A percentile compares a stretch with the other conserved stretches of the same genome.
These are phyloP conservation scores for Semaprochilodus insignis DNA, from an alignment of 2,797 vertebrate species.

Conservation along the genomic window DNA sequence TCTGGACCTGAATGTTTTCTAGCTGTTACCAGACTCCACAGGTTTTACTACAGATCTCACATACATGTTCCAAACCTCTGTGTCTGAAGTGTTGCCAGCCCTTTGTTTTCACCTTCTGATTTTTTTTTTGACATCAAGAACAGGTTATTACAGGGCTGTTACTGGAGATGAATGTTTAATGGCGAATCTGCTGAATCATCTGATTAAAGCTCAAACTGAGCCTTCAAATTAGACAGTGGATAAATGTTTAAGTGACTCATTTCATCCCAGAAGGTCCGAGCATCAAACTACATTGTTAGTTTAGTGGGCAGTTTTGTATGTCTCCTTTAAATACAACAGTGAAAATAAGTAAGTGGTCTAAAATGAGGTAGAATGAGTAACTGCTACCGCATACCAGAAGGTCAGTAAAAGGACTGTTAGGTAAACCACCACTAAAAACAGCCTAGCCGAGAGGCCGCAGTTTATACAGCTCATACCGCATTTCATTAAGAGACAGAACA, in stretches of 20 bases:
- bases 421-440: constrained; percentile 27
- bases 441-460: neutral
- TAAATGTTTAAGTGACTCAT: constrained; percentile 7
- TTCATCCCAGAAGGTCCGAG: neutral
- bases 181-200: constrained; percentile 1
- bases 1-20: too few relatives aligned
- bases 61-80: too few relatives aligned
- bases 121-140: neutral
- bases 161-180: neutral
- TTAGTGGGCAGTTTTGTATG: neutral
- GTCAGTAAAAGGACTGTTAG: neutral
- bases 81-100: too few relatives aligned
- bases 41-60: too few relatives aligned
- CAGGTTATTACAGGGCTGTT: neutral
- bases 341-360: neutral
- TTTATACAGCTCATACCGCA: constrained; percentile 17
- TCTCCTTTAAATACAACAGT: neutral
- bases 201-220: neutral
- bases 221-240: neutral
- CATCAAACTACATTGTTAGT: neutral
- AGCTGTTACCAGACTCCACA: too few relatives aligned
- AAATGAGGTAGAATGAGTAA: neutral
- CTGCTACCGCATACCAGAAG: constrained; percentile 5
- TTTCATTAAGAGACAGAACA: constrained; percentile 4
- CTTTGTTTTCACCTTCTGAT: too few relatives aligned